These are phyloP conservation scores for Girardia tigrina DNA, from an alignment of 2,888 invertebrate genomes.

Conservation along the genomic window DNA sequence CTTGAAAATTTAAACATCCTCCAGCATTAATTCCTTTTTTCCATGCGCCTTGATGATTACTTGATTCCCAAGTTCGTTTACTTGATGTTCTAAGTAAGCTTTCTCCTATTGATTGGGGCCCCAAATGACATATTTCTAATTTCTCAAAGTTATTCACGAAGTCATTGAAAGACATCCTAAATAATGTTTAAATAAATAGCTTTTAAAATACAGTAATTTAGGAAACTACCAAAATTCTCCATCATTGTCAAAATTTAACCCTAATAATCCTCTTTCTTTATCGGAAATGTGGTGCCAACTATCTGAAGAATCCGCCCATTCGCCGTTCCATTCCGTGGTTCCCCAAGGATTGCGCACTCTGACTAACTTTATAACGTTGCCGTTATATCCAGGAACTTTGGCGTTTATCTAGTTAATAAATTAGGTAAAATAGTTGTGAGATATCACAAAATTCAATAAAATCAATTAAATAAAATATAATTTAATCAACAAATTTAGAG, in stretches of 20 bases:
- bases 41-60: slow-evolving; percentile 83
- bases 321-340: slow-evolving; percentile 38
- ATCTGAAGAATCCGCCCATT: slow-evolving; percentile 37
- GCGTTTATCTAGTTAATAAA: neutral
- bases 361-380: slow-evolving; percentile 53
- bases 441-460: neutral
- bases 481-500: neutral
- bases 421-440: neutral
- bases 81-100: slow-evolving; percentile 36
- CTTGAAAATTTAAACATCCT: slow-evolving; percentile 77
- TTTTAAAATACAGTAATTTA: neutral
- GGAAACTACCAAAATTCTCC: slow-evolving; percentile 36
- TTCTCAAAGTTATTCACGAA: slow-evolving; percentile 67
- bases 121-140: slow-evolving; percentile 88
- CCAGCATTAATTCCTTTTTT: slow-evolving; percentile 78
- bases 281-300: slow-evolving; percentile 32
- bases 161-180: slow-evolving; percentile 72
- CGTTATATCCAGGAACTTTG: neutral
- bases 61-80: slow-evolving; percentile 66
- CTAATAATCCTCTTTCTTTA: slow-evolving; percentile 20
- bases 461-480: neutral
- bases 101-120: slow-evolving; percentile 67
- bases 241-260: slow-evolving; percentile 33
- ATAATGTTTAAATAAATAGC: slow-evolving; percentile 50
- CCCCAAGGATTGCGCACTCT: slow-evolving; percentile 39